These are phyloP conservation scores for Lepidochrysops patricia DNA, from an alignment of 2,888 invertebrate species.

Conservation along the genomic window DNA sequence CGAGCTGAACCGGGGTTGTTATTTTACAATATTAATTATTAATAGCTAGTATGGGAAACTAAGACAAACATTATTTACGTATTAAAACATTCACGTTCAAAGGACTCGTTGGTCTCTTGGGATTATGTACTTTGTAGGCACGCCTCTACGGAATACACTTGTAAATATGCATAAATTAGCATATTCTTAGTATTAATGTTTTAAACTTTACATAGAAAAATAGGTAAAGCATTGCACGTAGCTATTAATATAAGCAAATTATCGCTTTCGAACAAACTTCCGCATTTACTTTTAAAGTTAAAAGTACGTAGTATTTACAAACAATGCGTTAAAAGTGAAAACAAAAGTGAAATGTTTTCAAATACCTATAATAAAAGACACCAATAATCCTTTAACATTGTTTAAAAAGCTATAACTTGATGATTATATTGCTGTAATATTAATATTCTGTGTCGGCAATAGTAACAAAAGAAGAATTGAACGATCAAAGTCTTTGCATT, in stretches of 20 bases:
- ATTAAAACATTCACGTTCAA: background rate
- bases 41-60: conserved; percentile 25
- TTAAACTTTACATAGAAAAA: background rate
- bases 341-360: background rate
- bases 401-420: conserved; percentile 4
- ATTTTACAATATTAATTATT: conserved; percentile 28
- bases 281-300: too few relatives aligned
- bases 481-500: conserved; percentile 48
- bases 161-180: too few relatives aligned
- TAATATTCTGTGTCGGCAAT: conserved; percentile 4
- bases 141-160: too few relatives aligned
- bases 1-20: conserved; percentile 26
- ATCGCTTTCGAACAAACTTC: background rate
- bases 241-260: too few relatives aligned
- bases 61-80: conserved; percentile 19
- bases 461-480: conserved; percentile 5
- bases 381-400: background rate
- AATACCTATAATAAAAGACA: background rate
- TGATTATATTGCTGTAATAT: conserved; percentile 4
- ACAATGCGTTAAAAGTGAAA: background rate
- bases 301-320: too few relatives aligned
- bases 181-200: too few relatives aligned
- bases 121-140: too few relatives aligned
- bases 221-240: too few relatives aligned
- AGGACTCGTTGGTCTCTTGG: background rate